Evolutionary conservation across 1,140 invertebrate species (phyloP).

Genomic region (Harpegnathos saltator): DNA sequence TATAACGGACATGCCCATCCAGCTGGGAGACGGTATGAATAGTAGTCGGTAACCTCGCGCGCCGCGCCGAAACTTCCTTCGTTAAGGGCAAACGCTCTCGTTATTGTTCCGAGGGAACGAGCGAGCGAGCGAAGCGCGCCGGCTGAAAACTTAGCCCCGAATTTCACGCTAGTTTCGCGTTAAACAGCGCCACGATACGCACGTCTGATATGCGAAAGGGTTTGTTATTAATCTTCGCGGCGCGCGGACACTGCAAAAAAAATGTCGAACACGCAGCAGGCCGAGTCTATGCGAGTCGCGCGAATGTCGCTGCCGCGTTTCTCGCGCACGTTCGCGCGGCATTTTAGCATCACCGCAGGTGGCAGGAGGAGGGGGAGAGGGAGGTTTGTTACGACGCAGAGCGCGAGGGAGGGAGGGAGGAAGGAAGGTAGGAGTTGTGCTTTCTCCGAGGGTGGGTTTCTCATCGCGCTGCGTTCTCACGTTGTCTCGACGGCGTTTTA

Average conservation of each 20-base stretch:
- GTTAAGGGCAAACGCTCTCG: conserved; percentile 46
- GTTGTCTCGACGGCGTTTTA: conserved; percentile 72
- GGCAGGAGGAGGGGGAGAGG: too few species aligned
- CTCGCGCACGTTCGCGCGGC: conserved; percentile 20
- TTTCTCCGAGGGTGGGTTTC: conserved; percentile 24
- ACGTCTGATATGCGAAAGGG: too few species aligned
- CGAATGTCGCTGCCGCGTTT: not conserved
- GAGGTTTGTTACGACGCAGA: too few species aligned
- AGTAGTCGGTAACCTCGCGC: conserved; percentile 38
- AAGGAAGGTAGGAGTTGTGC: conserved; percentile 23
- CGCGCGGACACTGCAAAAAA: too few species aligned
- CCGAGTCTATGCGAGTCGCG: too few species aligned
- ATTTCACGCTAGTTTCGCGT: not conserved
- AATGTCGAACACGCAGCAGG: too few species aligned
- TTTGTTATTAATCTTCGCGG: too few species aligned
- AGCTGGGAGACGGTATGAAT: conserved; percentile 40
- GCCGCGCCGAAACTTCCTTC: conserved; percentile 60
- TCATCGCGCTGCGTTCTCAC: conserved; percentile 50
- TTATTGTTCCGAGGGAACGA: conserved; percentile 48
- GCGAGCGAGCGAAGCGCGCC: conserved; percentile 15
- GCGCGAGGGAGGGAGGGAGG: conserved; percentile 19
- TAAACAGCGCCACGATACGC: too few species aligned
- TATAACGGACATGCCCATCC: conserved; percentile 42
- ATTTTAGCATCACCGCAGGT: too few species aligned
- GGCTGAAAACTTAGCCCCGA: conserved; percentile 16